A percentile compares a stretch with the other conserved stretches of the same genome.
Evolutionary conservation across 2,888 invertebrate species (phyloP).

Genomic region (Myopa testacea): DNA sequence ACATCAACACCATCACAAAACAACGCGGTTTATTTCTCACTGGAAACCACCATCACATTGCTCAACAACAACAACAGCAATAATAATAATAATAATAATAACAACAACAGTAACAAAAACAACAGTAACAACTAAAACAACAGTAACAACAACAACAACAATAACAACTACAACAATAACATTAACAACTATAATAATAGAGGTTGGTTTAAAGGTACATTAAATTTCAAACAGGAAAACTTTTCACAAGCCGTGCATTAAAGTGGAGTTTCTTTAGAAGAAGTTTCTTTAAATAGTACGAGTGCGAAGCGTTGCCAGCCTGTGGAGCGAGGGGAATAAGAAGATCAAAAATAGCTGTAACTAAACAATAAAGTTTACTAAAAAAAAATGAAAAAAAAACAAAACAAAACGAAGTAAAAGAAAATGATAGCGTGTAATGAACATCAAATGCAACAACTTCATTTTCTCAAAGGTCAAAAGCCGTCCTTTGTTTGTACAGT

Average conservation of each 20-base stretch:
- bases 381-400: neutral
- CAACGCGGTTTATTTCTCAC: neutral
- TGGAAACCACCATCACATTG: no score
- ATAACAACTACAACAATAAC: no score
- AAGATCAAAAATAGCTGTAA: no score
- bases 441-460: constrained; percentile 12
- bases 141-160: neutral
- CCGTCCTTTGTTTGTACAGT: constrained; percentile 1
- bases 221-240: neutral
- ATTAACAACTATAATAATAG: no score
- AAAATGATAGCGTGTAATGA: neutral
- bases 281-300: constrained; percentile 6
- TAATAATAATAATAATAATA: neutral
- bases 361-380: neutral
- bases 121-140: no score
- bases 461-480: constrained; percentile 30
- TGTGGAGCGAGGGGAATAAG: no score
- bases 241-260: neutral
- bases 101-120: neutral
- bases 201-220: no score
- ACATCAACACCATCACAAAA: neutral
- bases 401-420: neutral
- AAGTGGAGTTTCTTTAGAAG: constrained; percentile 20
- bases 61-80: no score
- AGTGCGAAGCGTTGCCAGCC: neutral